These are phyloP conservation scores for Notodonta dromedarius DNA, from an alignment of 2,888 invertebrate species.

Conservation along the genomic window DNA sequence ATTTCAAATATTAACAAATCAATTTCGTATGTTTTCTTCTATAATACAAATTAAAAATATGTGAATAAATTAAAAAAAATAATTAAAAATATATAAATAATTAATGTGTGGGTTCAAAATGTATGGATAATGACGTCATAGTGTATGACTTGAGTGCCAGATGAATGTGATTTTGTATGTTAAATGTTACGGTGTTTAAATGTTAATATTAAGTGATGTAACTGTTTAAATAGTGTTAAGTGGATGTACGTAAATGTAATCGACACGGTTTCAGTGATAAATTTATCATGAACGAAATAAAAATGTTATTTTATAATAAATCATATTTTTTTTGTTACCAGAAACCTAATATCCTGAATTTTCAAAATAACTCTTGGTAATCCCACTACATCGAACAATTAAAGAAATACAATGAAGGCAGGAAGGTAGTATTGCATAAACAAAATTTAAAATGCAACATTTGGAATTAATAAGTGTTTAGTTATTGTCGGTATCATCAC, in stretches of 20 bases:
- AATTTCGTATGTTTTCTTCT: no score
- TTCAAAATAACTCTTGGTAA: no score
- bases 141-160: constrained; percentile 72
- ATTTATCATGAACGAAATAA: constrained; percentile 70
- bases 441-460: no score
- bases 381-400: no score
- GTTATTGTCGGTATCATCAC: no score
- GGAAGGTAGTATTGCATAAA: no score
- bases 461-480: no score
- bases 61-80: neutral
- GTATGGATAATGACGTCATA: constrained; percentile 43
- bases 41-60: neutral
- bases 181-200: constrained; percentile 63
- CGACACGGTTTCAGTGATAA: constrained; percentile 70
- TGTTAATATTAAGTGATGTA: constrained; percentile 55
- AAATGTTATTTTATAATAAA: constrained; percentile 79
- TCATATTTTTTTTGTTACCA: constrained; percentile 26
- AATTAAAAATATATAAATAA: neutral
- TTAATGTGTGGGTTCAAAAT: neutral
- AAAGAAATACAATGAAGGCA: no score
- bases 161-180: constrained; percentile 76
- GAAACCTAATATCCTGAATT: no score
- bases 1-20: no score
- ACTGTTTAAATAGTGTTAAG: constrained; percentile 65
- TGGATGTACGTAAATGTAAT: constrained; percentile 71